Conservation (phyloP, 2,113 vertebrate genomes). For the Malaclemys terrapin region DNA sequence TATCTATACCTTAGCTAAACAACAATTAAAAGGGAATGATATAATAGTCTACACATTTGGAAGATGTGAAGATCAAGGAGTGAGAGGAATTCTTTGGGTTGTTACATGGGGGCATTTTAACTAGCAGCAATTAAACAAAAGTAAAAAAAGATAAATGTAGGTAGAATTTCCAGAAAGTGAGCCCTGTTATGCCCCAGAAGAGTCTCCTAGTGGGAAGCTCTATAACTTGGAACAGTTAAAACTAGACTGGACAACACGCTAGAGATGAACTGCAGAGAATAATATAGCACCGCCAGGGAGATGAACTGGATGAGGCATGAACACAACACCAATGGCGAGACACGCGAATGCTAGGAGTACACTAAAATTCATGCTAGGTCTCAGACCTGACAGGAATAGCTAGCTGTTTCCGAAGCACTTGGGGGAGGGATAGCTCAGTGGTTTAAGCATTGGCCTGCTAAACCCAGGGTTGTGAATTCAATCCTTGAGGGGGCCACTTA, state of each 20-base stretch:
- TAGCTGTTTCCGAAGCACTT: not conserved
- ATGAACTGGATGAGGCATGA: not conserved
- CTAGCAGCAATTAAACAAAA: not conserved
- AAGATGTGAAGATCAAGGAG: fast-evolving
- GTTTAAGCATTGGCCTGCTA: no score
- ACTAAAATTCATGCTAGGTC: fast-evolving
- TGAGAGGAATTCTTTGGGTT: not conserved
- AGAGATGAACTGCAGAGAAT: fast-evolving
- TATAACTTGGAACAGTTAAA: not conserved
- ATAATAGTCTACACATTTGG: not conserved
- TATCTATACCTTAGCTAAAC: not conserved
- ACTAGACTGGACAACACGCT: not conserved
- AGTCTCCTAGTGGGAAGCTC: not conserved
- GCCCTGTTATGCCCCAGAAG: not conserved
- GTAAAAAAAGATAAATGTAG: not conserved
- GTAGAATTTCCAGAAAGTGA: not conserved
- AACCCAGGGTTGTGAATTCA: no score
- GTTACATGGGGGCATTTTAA: not conserved
- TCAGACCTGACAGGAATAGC: not conserved
- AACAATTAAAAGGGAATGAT: not conserved
- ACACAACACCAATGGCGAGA: not conserved
- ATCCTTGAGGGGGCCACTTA: no score
- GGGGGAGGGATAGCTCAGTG: no score
- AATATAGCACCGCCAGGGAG: fast-evolving
- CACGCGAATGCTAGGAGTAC: not conserved